Evolutionary conservation across 2,888 invertebrate genomes (phyloP), one percentile per base, ranked within the genome.

Genomic region (Hypselothyrea guttata): DNA sequence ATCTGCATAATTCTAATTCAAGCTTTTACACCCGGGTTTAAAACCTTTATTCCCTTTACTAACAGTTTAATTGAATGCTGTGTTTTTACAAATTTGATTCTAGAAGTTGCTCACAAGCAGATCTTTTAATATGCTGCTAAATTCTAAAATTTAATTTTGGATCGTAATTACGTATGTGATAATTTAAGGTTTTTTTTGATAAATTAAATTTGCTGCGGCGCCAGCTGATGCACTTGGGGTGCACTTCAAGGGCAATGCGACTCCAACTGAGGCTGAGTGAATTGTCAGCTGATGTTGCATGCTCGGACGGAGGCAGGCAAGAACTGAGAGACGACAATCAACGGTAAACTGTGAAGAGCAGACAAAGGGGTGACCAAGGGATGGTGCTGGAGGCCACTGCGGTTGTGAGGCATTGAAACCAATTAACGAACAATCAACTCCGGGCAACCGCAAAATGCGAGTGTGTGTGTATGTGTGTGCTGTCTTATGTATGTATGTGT

Each of bases 361-460:
- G 48, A 28, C 35, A 51, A 44, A 31, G 46, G 41, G 57, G 57
- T 49, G 38, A 59, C 57, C 55, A 48, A 42, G 38, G 48, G 40
- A 42, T 44, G 48, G 40, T 34, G 47, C 56, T 45, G 42, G 40
- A 28, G 62, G 62, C 59, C 64, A 59, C 59, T 68, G 64, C 53
- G 77, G 73, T 71, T 65, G 56, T 53, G 63, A 74, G 71, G 70
- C 81, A 84, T 74, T 75, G 62, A 75, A 75, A 75, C 61, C 72
- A 81, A 81, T 81, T 81, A 81, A 69, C 81, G 72, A 63, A 77
- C 82, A 77, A 77, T 82, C 82, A 74, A 77, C 71, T 69, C 44
- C 48, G 69, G 78, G 54, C 75, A 77, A 67, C 75, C 82, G 71
- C 77, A 81, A 71, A 76, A 74, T 74, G 60, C 60, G 70, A 81